These are phyloP conservation scores for Epizoanthus ramosus DNA, from an alignment of 92 coral and sea anemone genomes.

Conservation along the genomic window DNA sequence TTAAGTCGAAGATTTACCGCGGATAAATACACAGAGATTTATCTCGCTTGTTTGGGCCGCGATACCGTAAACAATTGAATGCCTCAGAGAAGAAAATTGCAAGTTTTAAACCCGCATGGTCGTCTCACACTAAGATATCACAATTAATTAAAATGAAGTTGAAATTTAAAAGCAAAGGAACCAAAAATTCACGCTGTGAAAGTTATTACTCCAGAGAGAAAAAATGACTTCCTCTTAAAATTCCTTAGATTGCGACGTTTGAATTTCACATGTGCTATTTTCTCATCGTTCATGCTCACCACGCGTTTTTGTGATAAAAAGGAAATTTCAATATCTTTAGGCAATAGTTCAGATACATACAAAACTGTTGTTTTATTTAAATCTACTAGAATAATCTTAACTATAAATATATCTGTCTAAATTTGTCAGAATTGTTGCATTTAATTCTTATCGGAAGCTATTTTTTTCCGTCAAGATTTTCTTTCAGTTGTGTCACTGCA, in stretches of 20 bases:
- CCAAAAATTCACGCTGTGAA: constrained; percentile 17
- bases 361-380: constrained; percentile 12
- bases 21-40: constrained; percentile 39
- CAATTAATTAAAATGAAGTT: constrained; percentile 15
- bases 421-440: background rate
- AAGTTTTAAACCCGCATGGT: constrained; percentile 6
- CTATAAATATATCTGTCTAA: constrained; percentile 6
- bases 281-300: constrained; percentile 23
- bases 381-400: background rate
- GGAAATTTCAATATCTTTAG: constrained; percentile 5
- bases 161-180: constrained; percentile 21
- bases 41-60: constrained; percentile 30
- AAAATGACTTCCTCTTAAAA: constrained; percentile 17
- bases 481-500: background rate
- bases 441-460: background rate
- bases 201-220: constrained; percentile 18
- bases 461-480: background rate
- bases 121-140: constrained; percentile 6
- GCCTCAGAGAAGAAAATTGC: background rate
- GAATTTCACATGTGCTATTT: background rate
- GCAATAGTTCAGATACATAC: constrained; percentile 16
- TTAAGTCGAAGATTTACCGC: constrained; percentile 39
- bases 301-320: background rate
- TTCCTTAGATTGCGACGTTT: background rate
- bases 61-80: constrained; percentile 32